phyloP scores from a whole-genome alignment of 2,113 vertebrate species.

The Dolichotis patagonum region DNA sequence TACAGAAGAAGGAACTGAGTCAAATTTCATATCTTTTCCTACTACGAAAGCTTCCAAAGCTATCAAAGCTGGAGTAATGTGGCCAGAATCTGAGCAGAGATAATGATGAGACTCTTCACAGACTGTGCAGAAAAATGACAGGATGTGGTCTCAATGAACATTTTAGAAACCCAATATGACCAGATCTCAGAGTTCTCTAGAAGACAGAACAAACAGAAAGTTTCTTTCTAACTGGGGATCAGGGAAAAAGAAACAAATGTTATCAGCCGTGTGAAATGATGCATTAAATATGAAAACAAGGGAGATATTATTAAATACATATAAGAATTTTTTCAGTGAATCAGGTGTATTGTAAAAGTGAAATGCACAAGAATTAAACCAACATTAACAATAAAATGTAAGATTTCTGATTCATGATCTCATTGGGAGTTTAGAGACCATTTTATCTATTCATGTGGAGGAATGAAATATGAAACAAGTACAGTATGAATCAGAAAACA shows the following conservation, averaged over 20 bases:
- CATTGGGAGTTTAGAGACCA: not conserved
- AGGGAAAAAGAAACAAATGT: not conserved
- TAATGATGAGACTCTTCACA: not conserved
- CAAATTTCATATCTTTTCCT: constrained; percentile 9
- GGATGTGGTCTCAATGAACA: constrained; percentile 48
- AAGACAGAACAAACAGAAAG: constrained; percentile 59
- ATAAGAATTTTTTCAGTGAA: not conserved
- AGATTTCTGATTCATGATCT: not conserved
- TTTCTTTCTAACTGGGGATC: not conserved
- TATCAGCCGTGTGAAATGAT: constrained; percentile 46
- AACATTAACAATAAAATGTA: not conserved
- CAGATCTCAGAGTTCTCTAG: constrained; percentile 18
- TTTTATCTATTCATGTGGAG: constrained; percentile 13
- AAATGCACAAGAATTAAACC: not conserved
- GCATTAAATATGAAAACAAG: not conserved
- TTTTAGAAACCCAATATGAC: constrained; percentile 52
- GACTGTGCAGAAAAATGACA: not conserved
- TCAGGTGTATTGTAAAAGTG: constrained; percentile 1
- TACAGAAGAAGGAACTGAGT: not conserved
- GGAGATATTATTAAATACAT: not conserved
- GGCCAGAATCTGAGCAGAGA: not conserved
- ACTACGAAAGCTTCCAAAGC: not conserved
- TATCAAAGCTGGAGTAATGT: not conserved
- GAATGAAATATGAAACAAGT: not conserved
- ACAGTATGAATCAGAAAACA: constrained; percentile 27